These are phyloP conservation scores for Hippocampus kuda DNA, from an alignment of 2,797 vertebrate species.

Conservation along the genomic window DNA sequence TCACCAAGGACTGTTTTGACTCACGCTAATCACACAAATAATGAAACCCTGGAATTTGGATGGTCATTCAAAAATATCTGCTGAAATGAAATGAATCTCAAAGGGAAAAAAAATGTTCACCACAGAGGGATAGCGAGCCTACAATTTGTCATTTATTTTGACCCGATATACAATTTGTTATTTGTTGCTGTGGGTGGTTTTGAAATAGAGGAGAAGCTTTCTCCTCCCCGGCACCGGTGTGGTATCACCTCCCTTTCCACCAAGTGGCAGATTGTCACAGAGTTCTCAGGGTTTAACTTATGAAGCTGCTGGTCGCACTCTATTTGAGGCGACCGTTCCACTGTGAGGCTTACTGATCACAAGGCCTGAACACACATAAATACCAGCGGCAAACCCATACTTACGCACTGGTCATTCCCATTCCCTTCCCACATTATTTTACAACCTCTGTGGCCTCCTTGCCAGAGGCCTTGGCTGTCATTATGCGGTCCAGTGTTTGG, in stretches of 20 bases:
- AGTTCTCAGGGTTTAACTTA: conserved; percentile 47
- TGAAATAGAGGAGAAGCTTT: conserved; percentile 17
- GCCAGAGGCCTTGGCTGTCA: conserved; percentile 62
- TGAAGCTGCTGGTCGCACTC: conserved; percentile 36
- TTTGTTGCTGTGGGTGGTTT: conserved; percentile 23
- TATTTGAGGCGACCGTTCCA: conserved; percentile 45
- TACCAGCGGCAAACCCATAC: conserved; percentile 50
- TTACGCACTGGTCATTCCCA: conserved; percentile 50
- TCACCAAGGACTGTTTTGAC: neutral
- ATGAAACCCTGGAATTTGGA: conserved; percentile 34
- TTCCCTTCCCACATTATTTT: conserved; percentile 41
- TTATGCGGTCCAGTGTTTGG: conserved; percentile 62
- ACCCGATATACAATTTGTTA: conserved; percentile 30
- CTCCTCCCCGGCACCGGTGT: conserved; percentile 25
- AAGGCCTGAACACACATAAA: conserved; percentile 46
- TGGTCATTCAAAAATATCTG: conserved; percentile 22
- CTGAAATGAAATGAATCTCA: conserved; percentile 24
- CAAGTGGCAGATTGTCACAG: conserved; percentile 27
- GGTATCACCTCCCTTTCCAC: conserved; percentile 30
- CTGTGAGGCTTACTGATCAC: conserved; percentile 45
- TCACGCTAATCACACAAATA: conserved; percentile 41
- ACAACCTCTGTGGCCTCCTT: conserved; percentile 50
- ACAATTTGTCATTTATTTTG: conserved; percentile 26
- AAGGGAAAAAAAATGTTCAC: conserved; percentile 17
- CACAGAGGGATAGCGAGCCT: conserved; percentile 20